phyloP scores from a whole-genome alignment of 2,113 vertebrate genomes.

The Nyctibius bracteatus region DNA sequence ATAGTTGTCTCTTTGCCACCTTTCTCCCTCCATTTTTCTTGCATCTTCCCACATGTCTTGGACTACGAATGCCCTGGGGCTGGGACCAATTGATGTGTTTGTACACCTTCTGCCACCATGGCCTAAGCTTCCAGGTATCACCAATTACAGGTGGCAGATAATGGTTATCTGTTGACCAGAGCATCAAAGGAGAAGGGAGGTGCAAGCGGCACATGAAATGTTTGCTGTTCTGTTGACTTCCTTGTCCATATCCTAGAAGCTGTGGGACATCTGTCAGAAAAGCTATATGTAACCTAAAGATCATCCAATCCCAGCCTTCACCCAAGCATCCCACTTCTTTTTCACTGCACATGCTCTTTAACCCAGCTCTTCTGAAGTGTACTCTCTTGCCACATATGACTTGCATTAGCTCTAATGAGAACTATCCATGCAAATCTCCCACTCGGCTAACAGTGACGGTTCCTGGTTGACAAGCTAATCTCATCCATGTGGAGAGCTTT shows the following conservation, averaged over 20 bases:
- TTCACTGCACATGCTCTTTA: neutral
- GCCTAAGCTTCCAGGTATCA: neutral
- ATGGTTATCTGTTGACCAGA: neutral
- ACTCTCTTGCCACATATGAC: neutral
- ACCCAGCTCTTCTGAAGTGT: neutral
- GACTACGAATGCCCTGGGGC: neutral
- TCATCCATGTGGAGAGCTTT: neutral
- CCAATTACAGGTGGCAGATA: neutral
- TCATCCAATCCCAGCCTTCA: neutral
- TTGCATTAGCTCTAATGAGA: neutral
- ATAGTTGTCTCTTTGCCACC: fast-evolving
- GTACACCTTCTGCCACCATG: neutral
- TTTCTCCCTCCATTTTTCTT: neutral
- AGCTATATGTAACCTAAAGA: neutral
- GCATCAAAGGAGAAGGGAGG: neutral
- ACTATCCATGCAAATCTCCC: neutral
- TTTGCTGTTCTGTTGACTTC: neutral
- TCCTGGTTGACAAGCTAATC: neutral
- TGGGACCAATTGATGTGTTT: neutral
- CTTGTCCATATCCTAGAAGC: neutral
- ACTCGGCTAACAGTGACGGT: neutral
- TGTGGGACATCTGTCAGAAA: neutral
- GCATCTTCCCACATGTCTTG: neutral
- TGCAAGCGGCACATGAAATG: neutral
- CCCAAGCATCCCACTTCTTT: neutral